Evolutionary conservation across 92 coral and sea anemone species (phyloP).

Genomic region (Siderastrea radians): DNA sequence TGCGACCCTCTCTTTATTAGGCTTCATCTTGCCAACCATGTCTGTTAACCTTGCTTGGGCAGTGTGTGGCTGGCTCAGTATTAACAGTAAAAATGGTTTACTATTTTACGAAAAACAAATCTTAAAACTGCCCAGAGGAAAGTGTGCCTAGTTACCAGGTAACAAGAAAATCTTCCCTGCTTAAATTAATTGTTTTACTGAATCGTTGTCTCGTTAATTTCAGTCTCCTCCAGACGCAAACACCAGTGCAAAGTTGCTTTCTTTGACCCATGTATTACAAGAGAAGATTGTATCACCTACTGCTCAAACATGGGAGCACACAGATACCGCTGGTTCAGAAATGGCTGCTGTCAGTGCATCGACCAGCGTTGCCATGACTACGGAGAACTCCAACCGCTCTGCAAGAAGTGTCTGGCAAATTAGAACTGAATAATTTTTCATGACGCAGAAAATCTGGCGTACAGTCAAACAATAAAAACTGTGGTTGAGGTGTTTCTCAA

Average conservation of each 20-base stretch:
- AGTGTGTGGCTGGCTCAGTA: too few relatives aligned
- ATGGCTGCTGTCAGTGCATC: conserved; percentile 86
- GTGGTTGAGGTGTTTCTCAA: too few relatives aligned
- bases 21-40: too few relatives aligned
- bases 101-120: too few relatives aligned
- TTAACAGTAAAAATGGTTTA: too few relatives aligned
- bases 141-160: too few relatives aligned
- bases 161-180: neutral
- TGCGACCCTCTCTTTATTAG: too few relatives aligned
- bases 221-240: conserved; percentile 4
- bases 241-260: conserved; percentile 73
- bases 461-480: too few relatives aligned
- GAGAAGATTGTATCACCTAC: conserved; percentile 49
- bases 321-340: conserved; percentile 86
- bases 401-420: conserved; percentile 58
- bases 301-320: conserved; percentile 75
- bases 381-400: conserved; percentile 68
- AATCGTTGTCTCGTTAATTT: neutral
- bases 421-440: neutral
- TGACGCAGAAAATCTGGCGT: neutral
- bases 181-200: neutral
- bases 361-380: conserved; percentile 66
- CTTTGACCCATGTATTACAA: conserved; percentile 61
- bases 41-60: too few relatives aligned
- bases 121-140: too few relatives aligned